phyloP scores from a whole-genome alignment of 2,888 invertebrate genomes.

The Imbricaverruca yamaguchii region DNA sequence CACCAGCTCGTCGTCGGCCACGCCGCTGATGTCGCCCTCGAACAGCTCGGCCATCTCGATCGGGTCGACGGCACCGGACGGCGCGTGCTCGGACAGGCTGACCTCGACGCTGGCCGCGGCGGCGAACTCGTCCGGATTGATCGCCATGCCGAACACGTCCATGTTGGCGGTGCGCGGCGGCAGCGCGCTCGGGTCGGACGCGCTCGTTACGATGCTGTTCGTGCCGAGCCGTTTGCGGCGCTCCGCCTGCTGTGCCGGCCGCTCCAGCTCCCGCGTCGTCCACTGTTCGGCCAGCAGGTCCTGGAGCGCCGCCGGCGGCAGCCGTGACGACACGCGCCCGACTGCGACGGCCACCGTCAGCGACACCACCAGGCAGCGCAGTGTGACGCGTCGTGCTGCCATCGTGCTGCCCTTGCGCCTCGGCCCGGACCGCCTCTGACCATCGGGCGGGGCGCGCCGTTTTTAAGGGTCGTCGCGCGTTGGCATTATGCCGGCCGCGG shows the following conservation, averaged over 20 bases:
- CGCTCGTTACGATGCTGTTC: too few species aligned
- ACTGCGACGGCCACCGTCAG: neutral
- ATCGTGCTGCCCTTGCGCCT: neutral
- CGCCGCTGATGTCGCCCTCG: neutral
- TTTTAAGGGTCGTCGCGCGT: neutral
- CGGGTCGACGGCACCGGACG: neutral
- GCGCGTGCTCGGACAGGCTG: neutral
- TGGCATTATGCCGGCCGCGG: too few species aligned
- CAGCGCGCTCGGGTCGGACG: too few species aligned
- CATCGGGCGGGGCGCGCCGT: neutral
- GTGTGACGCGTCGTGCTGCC: neutral
- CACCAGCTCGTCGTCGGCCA: neutral
- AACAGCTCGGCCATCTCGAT: neutral
- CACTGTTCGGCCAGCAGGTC: neutral
- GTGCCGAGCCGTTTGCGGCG: too few species aligned
- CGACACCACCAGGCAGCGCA: neutral
- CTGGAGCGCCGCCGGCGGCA: too few species aligned
- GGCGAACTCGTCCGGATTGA: slow-evolving; percentile 24
- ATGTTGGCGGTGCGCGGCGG: neutral
- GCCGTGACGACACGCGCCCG: neutral
- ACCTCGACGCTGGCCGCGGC: neutral
- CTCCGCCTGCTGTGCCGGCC: too few species aligned
- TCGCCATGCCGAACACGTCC: slow-evolving; percentile 20
- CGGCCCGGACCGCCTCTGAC: neutral
- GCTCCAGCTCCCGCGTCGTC: too few species aligned